Percentiles rank a stretch among this genome's conserved stretches.
These are phyloP conservation scores for Pogonocichla stellata DNA, from an alignment of 2,113 vertebrate genomes.

Conservation along the genomic window DNA sequence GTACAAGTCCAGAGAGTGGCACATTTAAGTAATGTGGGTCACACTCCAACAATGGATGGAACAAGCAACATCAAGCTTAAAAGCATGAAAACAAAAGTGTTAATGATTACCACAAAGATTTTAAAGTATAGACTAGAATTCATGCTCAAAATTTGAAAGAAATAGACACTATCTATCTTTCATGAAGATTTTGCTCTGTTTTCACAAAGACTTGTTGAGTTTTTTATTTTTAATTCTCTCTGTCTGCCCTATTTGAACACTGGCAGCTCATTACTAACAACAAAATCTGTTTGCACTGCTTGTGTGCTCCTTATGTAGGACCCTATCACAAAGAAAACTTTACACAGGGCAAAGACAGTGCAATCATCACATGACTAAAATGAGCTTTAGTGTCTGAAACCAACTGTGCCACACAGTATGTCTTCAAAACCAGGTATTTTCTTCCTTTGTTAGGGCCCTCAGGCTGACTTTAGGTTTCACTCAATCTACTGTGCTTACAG, in stretches of 20 bases:
- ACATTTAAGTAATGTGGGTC: not conserved
- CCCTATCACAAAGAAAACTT: not conserved
- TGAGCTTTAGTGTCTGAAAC: not conserved
- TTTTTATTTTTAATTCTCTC: not conserved
- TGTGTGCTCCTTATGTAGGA: not conserved
- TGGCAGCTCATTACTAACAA: not conserved
- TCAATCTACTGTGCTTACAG: not conserved
- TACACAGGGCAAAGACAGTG: not conserved
- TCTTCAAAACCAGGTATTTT: not conserved
- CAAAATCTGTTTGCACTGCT: not conserved
- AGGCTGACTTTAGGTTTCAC: not conserved
- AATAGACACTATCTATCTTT: not conserved
- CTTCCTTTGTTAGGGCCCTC: not conserved
- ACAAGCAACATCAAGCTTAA: not conserved
- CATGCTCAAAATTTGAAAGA: not conserved
- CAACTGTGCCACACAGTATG: not conserved
- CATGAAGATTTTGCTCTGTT: not conserved
- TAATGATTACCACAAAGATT: not conserved
- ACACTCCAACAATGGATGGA: not conserved
- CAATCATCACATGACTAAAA: not conserved
- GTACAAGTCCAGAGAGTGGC: not conserved
- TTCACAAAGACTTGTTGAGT: not conserved
- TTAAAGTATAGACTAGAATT: not conserved
- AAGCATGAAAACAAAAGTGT: not conserved
- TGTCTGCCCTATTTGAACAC: not conserved